Evolutionary conservation across 2,113 vertebrate species (phyloP), one percentile per base, ranked within the genome.

Genomic region (Oncorhynchus gorbuscha): DNA sequence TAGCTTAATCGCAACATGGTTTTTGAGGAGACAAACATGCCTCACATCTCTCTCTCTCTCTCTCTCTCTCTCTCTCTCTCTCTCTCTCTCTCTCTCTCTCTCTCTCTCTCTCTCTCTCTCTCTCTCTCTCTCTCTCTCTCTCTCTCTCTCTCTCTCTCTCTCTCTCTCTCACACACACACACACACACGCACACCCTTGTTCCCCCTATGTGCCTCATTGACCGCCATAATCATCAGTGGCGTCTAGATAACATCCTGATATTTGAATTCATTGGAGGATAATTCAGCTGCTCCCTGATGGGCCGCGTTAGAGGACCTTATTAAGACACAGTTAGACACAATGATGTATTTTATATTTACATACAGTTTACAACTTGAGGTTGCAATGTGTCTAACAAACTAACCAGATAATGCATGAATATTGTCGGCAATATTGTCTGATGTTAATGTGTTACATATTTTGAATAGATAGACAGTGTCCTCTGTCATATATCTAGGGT

Each of bases 191-290:
- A 55, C 51, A 55, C 13, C 32, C 32, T 35, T 35, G 32, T 35
- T 35, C 3, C 32, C 6, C 32, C 32, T 35, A 85, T 88, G 83
- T 88, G 83, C 88, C 85, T 85, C 86, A 89, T 87, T 81, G 87
- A 89, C 88, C 89, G 84, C 84, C 80, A 85, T 88, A 84, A 89
- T 82, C 88, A 86, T 84, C 86, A 89, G 87, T 81, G 86, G 59
- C 72, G 78, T 81, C 30, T 77, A 82, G 87, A 89, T 89, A 90
- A 80, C 83, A 90, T 89, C 83, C 74, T 77, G 81, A 86, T 85
- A 89, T 91, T 89, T 90, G 86, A 89, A 91, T 91, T 74, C 65
- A 69, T 83, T 75, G 77, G 12, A 79, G 77, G 82, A 85, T 87
- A 86, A 88, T 87, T 86, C 85, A 75, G 80, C 77, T 35, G 28